Evolutionary conservation across 2,113 vertebrate species (phyloP), one percentile per base, ranked within the genome.

Genomic region (Odobenus rosmarus): DNA sequence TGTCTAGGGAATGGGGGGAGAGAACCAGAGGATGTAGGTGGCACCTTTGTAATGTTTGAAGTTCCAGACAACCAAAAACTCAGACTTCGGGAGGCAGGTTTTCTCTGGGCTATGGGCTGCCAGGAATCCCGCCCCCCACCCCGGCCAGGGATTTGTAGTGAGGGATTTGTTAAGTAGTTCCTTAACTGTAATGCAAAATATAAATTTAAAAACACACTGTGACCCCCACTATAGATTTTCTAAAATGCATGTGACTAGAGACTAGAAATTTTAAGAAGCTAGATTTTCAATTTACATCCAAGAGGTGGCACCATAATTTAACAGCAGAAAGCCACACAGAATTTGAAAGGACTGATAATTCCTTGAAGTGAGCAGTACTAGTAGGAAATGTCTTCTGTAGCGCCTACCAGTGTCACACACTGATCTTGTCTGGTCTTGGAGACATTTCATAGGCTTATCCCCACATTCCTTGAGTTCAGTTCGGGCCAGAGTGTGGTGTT

Each of bases 271-370:
- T 62, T 31, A 36, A 72, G 13, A 84, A 93, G 49, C 71, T 69
- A 9, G 15, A 71, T 49, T 90, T 97, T 92, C 93, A 69, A 1
- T 39, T 67, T 55, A 33, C 7, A 18, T 82, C 95, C 97, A 83
- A 49, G 64, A 97, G 97, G 61, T 89, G 96, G 93, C 96, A 62
- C 64, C 23, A 23, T 82, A 31, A 53, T 1, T 4, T 72, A 53
- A 10, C 19, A 59, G 53, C 53, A 90, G 84, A 89, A 86, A 89
- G 77, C 3, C n/a, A n/a, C 8, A 2, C 18, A 1, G 4, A 26
- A 5, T 57, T 42, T 80, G 74, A 39, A 31, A 21, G 53, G 42
- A 64, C 26, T 61, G 11, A 46, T 23, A 9, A 2, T 61, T 88
- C n/a, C 4, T 86, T 49, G 21, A 76, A 79, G n/a, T 26, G 19